A percentile compares a stretch with the other conserved stretches of the same genome.
These are phyloP conservation scores for Electrophaes corylata DNA, from an alignment of 2,888 invertebrate genomes.

Conservation along the genomic window DNA sequence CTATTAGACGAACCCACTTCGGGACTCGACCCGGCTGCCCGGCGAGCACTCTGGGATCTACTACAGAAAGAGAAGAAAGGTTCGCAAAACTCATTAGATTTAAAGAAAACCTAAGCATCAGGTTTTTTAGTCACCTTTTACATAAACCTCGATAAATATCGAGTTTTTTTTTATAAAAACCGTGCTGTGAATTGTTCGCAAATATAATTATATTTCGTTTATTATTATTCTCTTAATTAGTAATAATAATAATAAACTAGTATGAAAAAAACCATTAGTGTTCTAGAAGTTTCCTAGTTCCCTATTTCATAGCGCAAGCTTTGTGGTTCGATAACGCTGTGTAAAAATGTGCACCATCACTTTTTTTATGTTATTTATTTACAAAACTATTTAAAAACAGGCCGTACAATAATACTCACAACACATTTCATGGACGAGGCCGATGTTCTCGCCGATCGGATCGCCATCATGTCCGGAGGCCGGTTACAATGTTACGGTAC, in stretches of 20 bases:
- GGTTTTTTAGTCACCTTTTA: background rate
- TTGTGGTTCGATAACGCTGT: too few species aligned
- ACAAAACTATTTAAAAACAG: conserved; percentile 53
- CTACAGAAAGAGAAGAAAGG: conserved; percentile 88
- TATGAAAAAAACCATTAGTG: too few species aligned
- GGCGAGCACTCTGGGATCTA: conserved; percentile 94
- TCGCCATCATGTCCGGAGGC: conserved; percentile 94
- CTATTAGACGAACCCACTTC: conserved; percentile 94
- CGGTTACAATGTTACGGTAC: conserved; percentile 92
- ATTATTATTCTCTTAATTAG: too few species aligned
- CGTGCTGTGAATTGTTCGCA: too few species aligned
- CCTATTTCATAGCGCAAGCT: too few species aligned
- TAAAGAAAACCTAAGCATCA: background rate
- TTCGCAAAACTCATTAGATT: conserved; percentile 34
- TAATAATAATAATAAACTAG: too few species aligned
- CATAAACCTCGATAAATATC: too few species aligned
- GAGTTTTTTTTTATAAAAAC: too few species aligned
- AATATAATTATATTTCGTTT: too few species aligned
- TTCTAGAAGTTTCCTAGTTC: too few species aligned
- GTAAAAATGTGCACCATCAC: too few species aligned
- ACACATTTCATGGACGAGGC: conserved; percentile 97
- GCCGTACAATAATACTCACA: conserved; percentile 91
- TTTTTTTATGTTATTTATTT: too few species aligned
- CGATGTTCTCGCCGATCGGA: conserved; percentile 93
- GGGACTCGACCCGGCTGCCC: conserved; percentile 95